Evolutionary conservation across 2,113 vertebrate genomes (phyloP), one percentile per base, ranked within the genome.

Genomic region (Pseudorasbora parva): DNA sequence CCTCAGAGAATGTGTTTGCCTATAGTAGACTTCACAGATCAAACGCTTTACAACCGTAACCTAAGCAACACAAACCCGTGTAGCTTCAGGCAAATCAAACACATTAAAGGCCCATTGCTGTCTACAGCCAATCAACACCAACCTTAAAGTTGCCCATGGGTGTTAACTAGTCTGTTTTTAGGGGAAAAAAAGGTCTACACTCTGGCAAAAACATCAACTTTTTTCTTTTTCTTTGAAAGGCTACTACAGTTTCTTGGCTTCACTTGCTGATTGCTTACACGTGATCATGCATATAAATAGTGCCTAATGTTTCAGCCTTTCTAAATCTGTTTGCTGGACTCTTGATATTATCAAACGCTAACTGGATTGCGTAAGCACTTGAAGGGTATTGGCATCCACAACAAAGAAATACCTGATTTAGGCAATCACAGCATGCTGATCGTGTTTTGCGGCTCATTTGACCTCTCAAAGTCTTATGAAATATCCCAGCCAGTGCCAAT

Each of bases 331-430:
- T 54, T 37, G 49, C 33, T 12, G 27, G 57, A 83, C 59, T 33
- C 78, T 68, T 74, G 49, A 82, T 47, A n/a, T 27, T 74, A 77
- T 71, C 75, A 84, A 76, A 47, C 30, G 12, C 33, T 74, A 77
- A 37, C 51, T 59, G 41, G 76, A 68, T 85, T 82, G 77, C 83
- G 56, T 83, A 87, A 85, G 71, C 76, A n/a, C 30, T 49, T 59
- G 49, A 66, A 73, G 14, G 57, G 54, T 60, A 66, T 73, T 56
- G 76, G 41, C 77, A 83, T 51, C 25, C 33, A 77, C 56, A 72
- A 68, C 62, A 81, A 83, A 84, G 60, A 79, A 88, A 88, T 82
- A 82, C 45, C 78, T 82, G 81, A 82, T 80, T 83, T 30, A 49
- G 66, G 66, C 64, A 78, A 84, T 75, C 41, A 51, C 23, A 30